Base-by-base conservation (phyloP, 23 tunicate species). In the Aplidium turbinatum region DNA sequence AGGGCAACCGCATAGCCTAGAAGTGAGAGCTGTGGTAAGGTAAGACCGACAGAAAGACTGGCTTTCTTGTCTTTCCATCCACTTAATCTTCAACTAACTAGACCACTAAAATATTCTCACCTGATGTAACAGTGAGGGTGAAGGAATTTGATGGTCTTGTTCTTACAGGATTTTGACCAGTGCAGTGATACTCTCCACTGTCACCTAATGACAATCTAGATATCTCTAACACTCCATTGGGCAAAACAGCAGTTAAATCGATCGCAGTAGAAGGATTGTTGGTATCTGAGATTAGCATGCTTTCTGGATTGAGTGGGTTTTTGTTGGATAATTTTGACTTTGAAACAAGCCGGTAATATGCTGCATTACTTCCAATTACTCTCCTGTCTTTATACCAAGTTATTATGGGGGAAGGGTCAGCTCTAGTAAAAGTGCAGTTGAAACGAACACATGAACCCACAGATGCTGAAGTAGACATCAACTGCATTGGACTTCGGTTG, bases 171-270 rank as follows among this genome's bases (percentile, higher is more conserved):
- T 28, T 60, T 24, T 26, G 11, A 4, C 36, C 67, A 5, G 35
- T 60, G n/a, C 67, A 60, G 11, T 60, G 67, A 60, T 25, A 60
- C 9, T 18, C 11, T 29, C 67, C 67, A 31, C 24, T 4, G 31
- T 28, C 36, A 16, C 13, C 30, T 27, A n/a, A 29, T 24, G 18
- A 29, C 4, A 38, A 4, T 3, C 35, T 60, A 3, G 7, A 4
- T 29, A 60, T 60, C 31, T 60, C 35, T 60, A 60, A 60, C 7
- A 38, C 36, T 6, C 67, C 67, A 60, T 26, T 60, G 7, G 34
- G 34, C 35, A 60, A 29, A 29, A 60, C 7, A 5, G 22, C 4
- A 27, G 16, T 7, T 53, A 7, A 27, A 4, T 11, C 21, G 21
- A 27, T 19, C 16, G 60, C 5, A 4, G 21, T 19, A 11, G 60